A percentile compares a stretch with the other conserved stretches of the same genome.
Evolutionary conservation across 2,888 invertebrate species (phyloP).

Genomic region (Eupelmus urozonus): DNA sequence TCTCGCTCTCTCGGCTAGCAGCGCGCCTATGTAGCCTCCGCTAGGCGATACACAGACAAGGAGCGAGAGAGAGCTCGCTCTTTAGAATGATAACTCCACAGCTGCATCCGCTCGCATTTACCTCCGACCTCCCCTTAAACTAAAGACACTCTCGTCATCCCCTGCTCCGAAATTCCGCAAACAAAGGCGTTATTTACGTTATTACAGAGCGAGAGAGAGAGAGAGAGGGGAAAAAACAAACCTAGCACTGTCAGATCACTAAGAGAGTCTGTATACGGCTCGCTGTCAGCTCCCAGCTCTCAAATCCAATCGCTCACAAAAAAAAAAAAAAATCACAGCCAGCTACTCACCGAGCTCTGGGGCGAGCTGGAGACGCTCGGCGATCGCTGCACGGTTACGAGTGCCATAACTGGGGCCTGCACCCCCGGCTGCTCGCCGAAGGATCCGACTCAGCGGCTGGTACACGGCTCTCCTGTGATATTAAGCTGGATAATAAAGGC

Average conservation of each 20-base stretch:
- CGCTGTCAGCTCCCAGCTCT: no score
- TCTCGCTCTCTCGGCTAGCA: slow-evolving; percentile 11
- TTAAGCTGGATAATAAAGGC: neutral
- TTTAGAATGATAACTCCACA: no score
- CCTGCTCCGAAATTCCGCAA: neutral
- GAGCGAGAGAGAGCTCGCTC: slow-evolving; percentile 1
- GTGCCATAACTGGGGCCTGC: slow-evolving; percentile 83
- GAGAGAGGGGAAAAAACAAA: neutral
- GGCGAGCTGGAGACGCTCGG: slow-evolving; percentile 85
- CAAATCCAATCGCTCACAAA: neutral
- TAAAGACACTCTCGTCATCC: no score
- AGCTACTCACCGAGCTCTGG: slow-evolving; percentile 80
- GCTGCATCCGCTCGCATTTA: no score
- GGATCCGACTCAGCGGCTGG: no score
- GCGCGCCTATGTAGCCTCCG: neutral
- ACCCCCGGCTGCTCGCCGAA: no score
- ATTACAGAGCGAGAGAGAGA: no score
- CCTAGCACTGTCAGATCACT: slow-evolving; percentile 8
- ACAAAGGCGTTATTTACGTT: no score
- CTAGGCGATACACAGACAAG: neutral
- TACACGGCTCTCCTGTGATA: no score
- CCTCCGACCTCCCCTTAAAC: no score
- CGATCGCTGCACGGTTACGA: slow-evolving; percentile 86
- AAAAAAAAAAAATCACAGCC: neutral
- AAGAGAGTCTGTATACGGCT: neutral